phyloP scores from a whole-genome alignment of 1,140 invertebrate genomes.

The Caenorhabditis elegans region DNA sequence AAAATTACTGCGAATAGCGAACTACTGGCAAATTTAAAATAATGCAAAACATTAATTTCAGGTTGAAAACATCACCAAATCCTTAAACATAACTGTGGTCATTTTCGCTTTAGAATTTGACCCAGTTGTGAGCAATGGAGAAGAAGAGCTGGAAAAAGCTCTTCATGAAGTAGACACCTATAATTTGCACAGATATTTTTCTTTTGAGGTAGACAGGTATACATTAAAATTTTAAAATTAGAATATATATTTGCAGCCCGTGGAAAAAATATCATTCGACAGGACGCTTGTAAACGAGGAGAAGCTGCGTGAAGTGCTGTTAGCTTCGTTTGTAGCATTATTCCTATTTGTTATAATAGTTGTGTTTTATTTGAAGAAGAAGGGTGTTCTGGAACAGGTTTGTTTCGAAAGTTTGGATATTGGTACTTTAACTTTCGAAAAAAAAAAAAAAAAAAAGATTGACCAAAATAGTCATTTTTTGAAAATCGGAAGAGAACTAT shows the following conservation, averaged over 20 bases:
- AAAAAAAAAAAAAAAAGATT: no score
- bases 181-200: neutral
- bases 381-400: neutral
- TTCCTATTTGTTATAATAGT: neutral
- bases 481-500: no score
- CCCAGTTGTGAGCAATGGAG: neutral
- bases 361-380: neutral
- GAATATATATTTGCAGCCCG: neutral
- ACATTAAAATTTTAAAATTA: neutral
- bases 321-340: neutral
- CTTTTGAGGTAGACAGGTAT: neutral
- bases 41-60: no score
- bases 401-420: neutral
- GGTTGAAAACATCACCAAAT: constrained; percentile 13
- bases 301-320: neutral
- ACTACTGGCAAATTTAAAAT: no score
- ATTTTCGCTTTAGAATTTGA: neutral
- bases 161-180: neutral
- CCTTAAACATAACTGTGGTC: neutral
- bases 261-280: neutral
- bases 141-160: neutral
- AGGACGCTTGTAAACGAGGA: neutral
- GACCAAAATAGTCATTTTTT: no score
- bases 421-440: no score
- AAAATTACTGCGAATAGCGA: no score